Conservation (phyloP, 2,888 invertebrate genomes). For the Andrena bicolor region DNA sequence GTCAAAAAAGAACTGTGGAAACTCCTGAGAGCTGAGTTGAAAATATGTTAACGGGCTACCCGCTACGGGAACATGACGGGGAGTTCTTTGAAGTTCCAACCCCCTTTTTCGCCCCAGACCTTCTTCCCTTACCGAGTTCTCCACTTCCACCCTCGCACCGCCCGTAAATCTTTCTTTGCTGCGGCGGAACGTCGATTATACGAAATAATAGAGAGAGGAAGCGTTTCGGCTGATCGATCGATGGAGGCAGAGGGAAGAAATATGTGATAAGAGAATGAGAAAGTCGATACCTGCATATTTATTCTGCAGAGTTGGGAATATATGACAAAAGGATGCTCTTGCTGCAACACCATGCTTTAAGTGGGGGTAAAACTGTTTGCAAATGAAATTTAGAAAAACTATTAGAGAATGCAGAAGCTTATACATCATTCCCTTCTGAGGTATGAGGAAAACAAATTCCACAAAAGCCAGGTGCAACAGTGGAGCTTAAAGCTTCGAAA, state of each 20-base stretch:
- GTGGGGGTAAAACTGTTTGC: too few species aligned
- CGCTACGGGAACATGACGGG: slow-evolving; percentile 13
- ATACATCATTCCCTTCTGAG: neutral
- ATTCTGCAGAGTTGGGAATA: neutral
- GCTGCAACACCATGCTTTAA: too few species aligned
- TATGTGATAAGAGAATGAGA: neutral
- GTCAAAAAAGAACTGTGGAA: slow-evolving; percentile 36
- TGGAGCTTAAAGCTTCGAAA: slow-evolving; percentile 6
- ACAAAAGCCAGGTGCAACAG: neutral
- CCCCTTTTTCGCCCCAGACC: neutral
- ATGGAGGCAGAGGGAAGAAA: neutral
- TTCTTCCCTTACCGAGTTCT: neutral
- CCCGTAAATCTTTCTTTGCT: slow-evolving; percentile 1
- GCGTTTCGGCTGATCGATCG: slow-evolving; percentile 8
- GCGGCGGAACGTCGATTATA: slow-evolving; percentile 12
- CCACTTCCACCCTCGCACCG: slow-evolving; percentile 1
- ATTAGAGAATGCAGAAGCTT: too few species aligned
- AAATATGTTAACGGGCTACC: slow-evolving; percentile 48
- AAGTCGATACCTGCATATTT: slow-evolving; percentile 3
- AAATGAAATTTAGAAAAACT: too few species aligned
- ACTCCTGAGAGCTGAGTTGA: slow-evolving; percentile 32
- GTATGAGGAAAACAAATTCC: neutral
- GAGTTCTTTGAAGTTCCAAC: slow-evolving; percentile 49
- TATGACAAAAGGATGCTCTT: too few species aligned
- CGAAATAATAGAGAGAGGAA: slow-evolving; percentile 27